Base-by-base conservation (phyloP, 2,797 vertebrate species). In the Lepus oiostolus region DNA sequence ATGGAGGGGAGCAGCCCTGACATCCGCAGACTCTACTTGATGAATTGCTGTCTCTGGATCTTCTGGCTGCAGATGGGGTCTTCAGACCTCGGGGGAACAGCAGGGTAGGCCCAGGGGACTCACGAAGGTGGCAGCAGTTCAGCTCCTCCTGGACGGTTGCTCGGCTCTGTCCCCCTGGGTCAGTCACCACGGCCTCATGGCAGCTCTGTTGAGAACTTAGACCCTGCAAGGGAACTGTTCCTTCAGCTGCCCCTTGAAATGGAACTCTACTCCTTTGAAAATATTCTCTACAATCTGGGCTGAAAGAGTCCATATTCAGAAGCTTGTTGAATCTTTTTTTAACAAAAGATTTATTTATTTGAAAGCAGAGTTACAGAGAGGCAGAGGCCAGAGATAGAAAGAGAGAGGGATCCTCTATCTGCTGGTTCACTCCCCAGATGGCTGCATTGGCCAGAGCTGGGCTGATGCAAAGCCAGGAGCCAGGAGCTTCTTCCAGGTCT, bases 201-300 rank as follows among this genome's bases (percentile, higher is more conserved):
- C 4, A 79, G 75, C 63, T 30, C 26, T 4, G 16, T 62, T 85
- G 74, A 82, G 70, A 80, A 80, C 22, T 22, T 24, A n/a, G 5
- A 42, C 21, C 12, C 35, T 13, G 14, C 50, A 68, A 74, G 28
- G 30, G 72, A 89, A 47, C 81, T 79, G 62, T 65, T 35, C 17
- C 54, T 42, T 67, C 62, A 80, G 42, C 42, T 47, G 42, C 42
- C 42, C 42, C 42, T 47, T 47, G 42, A 47, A 47, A 47, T 47
- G 42, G 42, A 47, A 17, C 21, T 7, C 42, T 7, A 72, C 70
- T 58, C 30, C 75, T 81, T 80, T 88, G 30, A 74, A 93, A 90
- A 85, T 86, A 76, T 30, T 85, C 79, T 54, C 88, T 24, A 12
- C 30, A 77, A 42, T n/a, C 68, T 76, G n/a, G 52, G 21, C 19